Base-by-base conservation (phyloP, 2,113 vertebrate species). In the Leuciscus idus region DNA sequence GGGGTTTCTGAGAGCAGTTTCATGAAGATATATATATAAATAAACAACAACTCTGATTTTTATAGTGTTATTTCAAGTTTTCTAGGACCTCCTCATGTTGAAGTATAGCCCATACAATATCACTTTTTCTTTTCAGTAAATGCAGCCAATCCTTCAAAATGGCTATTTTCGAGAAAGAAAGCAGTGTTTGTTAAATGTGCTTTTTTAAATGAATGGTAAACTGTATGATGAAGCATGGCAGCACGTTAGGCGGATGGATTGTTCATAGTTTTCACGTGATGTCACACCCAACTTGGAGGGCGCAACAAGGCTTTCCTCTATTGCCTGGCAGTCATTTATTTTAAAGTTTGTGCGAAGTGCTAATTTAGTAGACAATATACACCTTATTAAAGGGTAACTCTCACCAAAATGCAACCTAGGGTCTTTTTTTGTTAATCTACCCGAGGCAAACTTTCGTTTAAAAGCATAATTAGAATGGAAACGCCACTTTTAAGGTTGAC, bases 111-210 rank as follows among this genome's bases (percentile, higher is more conserved):
- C n/a, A 84, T 59, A 79, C 68, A 68, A 50, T 74, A 46, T 26
- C 4, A 1, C 21, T 46, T 11, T n/a, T 43, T 61, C 70, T 48
- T 50, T 46, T 15, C 30, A 50, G 30, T 36, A 76, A 68, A 26
- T 21, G 50, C 15, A 62, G 57, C 26, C 77, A 84, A 85, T 83
- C 55, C 6, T 77, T 79, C 83, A 39, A 77, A 89, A 73, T 15
- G 55, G 23, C 50, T 36, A 62, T 86, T 81, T 87, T 88, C 70
- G 43, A 28, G 10, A 46, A 4, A 33, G 3, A 48, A 48, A 48
- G 48, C 48, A 64, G 81, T 70, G 50, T 82, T 81, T 77, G 36
- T 82, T 77, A 50, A 83, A 68, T 33, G 39, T 50, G 48, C 62
- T 46, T 46, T 39, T 68, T 75, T 48, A 85, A 89, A 52, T 57